Percentiles rank a stretch among this genome's conserved stretches.
Evolutionary conservation across 2,888 invertebrate species (phyloP).

Genomic region (Tuta absoluta): DNA sequence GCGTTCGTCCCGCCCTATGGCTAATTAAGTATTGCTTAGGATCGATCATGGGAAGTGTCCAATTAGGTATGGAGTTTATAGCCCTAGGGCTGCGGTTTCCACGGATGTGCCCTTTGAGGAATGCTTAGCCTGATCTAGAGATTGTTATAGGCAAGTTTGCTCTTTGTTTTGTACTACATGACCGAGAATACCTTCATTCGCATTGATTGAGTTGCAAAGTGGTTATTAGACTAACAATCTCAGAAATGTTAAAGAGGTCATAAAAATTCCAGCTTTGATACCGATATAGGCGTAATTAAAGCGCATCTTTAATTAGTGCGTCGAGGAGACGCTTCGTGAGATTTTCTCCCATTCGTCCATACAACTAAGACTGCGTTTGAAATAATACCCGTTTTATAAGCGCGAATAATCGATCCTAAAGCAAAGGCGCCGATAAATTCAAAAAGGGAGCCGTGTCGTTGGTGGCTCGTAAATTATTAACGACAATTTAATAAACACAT

Average conservation of each 20-base stretch:
- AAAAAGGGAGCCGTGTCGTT: conserved; percentile 40
- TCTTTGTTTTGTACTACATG: conserved; percentile 21
- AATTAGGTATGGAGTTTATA: conserved; percentile 46
- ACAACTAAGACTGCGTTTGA: not conserved
- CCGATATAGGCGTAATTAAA: conserved; percentile 12
- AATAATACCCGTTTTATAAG: not conserved
- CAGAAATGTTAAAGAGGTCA: conserved; percentile 17
- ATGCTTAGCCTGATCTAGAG: conserved; percentile 11
- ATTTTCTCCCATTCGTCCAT: not conserved
- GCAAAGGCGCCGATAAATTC: conserved; percentile 41
- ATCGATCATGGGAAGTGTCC: conserved; percentile 60
- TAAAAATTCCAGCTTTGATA: conserved; percentile 13
- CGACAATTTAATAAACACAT: conserved; percentile 79
- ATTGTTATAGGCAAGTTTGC: conserved; percentile 27
- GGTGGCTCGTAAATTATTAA: conserved; percentile 66
- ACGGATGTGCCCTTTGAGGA: conserved; percentile 34
- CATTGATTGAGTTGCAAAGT: conserved; percentile 20
- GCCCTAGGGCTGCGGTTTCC: conserved; percentile 37
- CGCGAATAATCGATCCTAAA: not conserved
- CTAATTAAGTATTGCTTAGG: conserved; percentile 57
- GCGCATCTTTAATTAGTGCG: conserved; percentile 12
- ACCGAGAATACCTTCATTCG: conserved; percentile 19
- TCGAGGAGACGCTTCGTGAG: conserved; percentile 31
- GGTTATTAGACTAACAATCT: conserved; percentile 1
- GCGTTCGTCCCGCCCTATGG: conserved; percentile 55